Percentiles rank a stretch among this genome's conserved stretches.
Evolutionary conservation across 2,888 invertebrate species (phyloP).

Genomic region (Podotricha telesiphe): DNA sequence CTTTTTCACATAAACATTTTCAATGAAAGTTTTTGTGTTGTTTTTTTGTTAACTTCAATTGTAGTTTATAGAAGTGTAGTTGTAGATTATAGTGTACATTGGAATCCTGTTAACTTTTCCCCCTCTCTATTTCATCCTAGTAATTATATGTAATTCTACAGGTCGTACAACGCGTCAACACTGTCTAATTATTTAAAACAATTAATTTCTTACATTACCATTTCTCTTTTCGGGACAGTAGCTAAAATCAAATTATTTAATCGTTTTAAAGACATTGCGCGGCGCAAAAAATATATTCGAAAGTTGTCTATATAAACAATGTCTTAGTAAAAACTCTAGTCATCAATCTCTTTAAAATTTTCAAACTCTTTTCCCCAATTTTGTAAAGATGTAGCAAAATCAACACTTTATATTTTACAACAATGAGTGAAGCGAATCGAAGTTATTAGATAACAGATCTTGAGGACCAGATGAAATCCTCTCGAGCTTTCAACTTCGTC

Average conservation of each 20-base stretch:
- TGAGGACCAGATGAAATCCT: conserved; percentile 36
- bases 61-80: background rate
- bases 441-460: conserved; percentile 20
- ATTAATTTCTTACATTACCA: no score
- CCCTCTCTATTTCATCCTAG: no score
- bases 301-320: no score
- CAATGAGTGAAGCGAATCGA: conserved; percentile 17
- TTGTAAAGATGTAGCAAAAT: background rate
- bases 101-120: background rate
- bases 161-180: no score
- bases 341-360: background rate
- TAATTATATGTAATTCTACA: no score
- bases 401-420: conserved; percentile 13
- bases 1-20: conserved; percentile 20
- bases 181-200: no score
- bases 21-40: background rate
- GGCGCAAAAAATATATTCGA: no score
- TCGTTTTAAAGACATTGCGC: no score
- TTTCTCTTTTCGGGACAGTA: no score
- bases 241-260: no score
- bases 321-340: no score
- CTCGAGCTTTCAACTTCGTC: conserved; percentile 40
- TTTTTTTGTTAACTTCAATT: conserved; percentile 1
- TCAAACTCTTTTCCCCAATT: background rate
- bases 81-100: background rate